Conservation (phyloP, 1,140 invertebrate genomes). For the Dryas iulia region DNA sequence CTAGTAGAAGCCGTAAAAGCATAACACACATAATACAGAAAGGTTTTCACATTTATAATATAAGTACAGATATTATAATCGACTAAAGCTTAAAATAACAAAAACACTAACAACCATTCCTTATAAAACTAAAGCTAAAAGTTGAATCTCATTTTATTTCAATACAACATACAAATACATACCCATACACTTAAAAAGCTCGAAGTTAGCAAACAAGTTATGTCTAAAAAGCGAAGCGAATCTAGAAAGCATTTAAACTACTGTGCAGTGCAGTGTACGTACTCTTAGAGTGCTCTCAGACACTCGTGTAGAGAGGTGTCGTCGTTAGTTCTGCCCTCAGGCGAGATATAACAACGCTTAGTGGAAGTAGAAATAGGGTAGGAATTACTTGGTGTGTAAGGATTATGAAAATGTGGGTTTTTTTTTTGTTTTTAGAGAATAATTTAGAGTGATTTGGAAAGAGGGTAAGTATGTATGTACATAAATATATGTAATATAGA, state of each 20-base stretch:
- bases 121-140: constrained; percentile 20
- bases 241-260: constrained; percentile 32
- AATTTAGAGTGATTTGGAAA: neutral
- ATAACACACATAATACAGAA: no score
- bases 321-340: constrained; percentile 38
- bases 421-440: neutral
- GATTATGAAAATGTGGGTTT: neutral
- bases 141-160: constrained; percentile 7
- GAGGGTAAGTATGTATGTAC: no score
- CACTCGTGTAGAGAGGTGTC: constrained; percentile 33
- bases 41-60: no score
- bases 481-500: no score
- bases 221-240: constrained; percentile 22
- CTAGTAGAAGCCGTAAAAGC: no score
- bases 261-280: constrained; percentile 30
- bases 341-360: constrained; percentile 30
- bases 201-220: constrained; percentile 24
- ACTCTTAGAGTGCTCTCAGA: constrained; percentile 27
- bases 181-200: neutral
- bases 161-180: no score
- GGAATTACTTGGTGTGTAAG: neutral
- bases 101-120: no score
- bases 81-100: no score
- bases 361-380: neutral
- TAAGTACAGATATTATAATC: no score